phyloP scores from a whole-genome alignment of 2,888 invertebrate genomes.

The Ceramica pisi region DNA sequence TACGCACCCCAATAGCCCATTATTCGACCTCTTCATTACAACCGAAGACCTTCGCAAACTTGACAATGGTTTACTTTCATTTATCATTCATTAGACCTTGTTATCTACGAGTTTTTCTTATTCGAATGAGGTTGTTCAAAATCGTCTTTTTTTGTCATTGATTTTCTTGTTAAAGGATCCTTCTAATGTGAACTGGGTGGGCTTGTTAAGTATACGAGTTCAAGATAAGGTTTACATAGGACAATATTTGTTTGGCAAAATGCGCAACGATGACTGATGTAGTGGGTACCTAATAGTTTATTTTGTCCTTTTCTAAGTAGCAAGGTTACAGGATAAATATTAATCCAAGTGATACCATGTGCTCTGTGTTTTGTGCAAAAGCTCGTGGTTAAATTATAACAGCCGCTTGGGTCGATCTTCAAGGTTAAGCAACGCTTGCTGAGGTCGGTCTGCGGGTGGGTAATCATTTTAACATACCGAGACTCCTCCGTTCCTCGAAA shows the following conservation, averaged over 20 bases:
- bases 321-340: too few relatives aligned
- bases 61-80: slow-evolving; percentile 47
- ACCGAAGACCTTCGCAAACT: slow-evolving; percentile 37
- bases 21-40: slow-evolving; percentile 33
- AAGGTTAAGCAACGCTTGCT: too few relatives aligned
- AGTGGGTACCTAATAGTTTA: not conserved
- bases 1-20: not conserved
- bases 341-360: too few relatives aligned
- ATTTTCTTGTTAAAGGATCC: slow-evolving; percentile 40
- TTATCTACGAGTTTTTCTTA: slow-evolving; percentile 59
- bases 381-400: too few relatives aligned
- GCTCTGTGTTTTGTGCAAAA: too few relatives aligned
- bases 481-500: too few relatives aligned
- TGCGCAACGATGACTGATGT: slow-evolving; percentile 21
- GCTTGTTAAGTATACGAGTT: slow-evolving; percentile 37
- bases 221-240: slow-evolving; percentile 37
- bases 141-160: slow-evolving; percentile 26
- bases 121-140: slow-evolving; percentile 62
- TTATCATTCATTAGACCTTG: slow-evolving; percentile 62
- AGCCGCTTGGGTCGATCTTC: too few relatives aligned
- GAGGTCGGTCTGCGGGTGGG: too few relatives aligned
- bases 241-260: slow-evolving; percentile 36
- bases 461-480: too few relatives aligned
- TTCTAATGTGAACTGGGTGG: slow-evolving; percentile 37
- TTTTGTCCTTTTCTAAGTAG: not conserved